A percentile compares a stretch with the other conserved stretches of the same genome.
phyloP scores from a whole-genome alignment of 2,797 vertebrate genomes.

The Poeciliopsis turneri region DNA sequence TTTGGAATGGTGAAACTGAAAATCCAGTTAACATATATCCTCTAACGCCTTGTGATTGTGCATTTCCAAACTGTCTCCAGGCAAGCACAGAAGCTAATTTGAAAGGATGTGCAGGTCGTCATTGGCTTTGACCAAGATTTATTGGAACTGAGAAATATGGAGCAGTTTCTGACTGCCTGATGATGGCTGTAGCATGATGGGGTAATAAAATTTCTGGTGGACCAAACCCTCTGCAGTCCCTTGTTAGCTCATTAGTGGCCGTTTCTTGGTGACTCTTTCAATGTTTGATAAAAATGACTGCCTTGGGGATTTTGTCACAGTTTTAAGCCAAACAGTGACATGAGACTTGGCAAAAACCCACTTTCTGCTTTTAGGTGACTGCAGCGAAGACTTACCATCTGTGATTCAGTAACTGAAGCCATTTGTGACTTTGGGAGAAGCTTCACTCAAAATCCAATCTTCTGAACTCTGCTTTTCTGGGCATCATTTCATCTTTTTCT shows the following conservation, averaged over 20 bases:
- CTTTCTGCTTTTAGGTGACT: constrained; percentile 20
- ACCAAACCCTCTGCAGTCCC: constrained; percentile 48
- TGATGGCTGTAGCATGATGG: constrained; percentile 26
- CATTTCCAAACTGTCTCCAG: constrained; percentile 3
- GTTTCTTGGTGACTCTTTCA: constrained; percentile 28
- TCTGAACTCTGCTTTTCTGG: constrained; percentile 1
- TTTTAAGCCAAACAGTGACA: constrained; percentile 33
- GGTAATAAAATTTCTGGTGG: constrained; percentile 32
- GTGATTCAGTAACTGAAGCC: constrained; percentile 1
- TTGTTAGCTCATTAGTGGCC: constrained; percentile 51
- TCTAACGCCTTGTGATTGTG: background rate
- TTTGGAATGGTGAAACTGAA: background rate
- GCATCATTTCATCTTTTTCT: background rate
- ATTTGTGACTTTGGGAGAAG: constrained; percentile 16
- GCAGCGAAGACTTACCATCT: constrained; percentile 32
- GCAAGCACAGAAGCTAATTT: constrained; percentile 29
- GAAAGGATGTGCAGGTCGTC: constrained; percentile 9
- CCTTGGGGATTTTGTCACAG: constrained; percentile 19
- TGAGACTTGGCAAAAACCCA: constrained; percentile 6
- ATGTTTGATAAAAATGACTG: constrained; percentile 33
- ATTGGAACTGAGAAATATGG: constrained; percentile 28
- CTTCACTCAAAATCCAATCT: constrained; percentile 9
- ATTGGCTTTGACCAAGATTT: constrained; percentile 14
- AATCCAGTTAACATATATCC: constrained; percentile 25
- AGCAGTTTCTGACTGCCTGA: constrained; percentile 29